phyloP scores from a whole-genome alignment of 1,140 invertebrate genomes.

The Sogatella furcifera region DNA sequence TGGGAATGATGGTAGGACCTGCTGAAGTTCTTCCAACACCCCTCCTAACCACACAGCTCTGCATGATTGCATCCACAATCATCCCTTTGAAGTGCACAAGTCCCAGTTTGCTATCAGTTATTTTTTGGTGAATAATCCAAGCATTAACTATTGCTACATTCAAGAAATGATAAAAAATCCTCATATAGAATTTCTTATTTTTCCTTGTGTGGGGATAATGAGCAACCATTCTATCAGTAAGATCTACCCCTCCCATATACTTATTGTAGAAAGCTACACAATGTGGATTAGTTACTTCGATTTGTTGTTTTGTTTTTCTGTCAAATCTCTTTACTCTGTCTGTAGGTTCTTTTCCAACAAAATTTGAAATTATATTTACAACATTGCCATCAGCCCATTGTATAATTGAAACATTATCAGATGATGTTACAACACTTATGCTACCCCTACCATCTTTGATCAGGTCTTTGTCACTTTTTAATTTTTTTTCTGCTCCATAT shows the following conservation, averaged over 20 bases:
- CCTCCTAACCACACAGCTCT: neutral
- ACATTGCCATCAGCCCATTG: constrained; percentile 8
- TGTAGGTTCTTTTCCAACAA: constrained; percentile 18
- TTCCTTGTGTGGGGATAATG: constrained; percentile 22
- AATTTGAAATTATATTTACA: constrained; percentile 22
- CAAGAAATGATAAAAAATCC: constrained; percentile 26
- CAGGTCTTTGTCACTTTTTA: constrained; percentile 3
- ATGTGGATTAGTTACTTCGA: constrained; percentile 18
- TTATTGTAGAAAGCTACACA: constrained; percentile 25
- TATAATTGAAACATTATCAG: constrained; percentile 17
- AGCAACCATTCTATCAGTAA: constrained; percentile 23
- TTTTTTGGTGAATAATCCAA: neutral
- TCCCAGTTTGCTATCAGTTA: neutral
- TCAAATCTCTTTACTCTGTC: constrained; percentile 13
- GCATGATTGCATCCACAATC: neutral
- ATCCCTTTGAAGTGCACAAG: neutral
- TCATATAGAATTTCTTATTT: constrained; percentile 24
- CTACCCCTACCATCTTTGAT: constrained; percentile 16
- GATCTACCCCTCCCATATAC: constrained; percentile 29
- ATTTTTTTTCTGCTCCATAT: too few relatives aligned
- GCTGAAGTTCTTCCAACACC: neutral
- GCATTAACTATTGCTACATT: constrained; percentile 23
- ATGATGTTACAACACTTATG: constrained; percentile 8
- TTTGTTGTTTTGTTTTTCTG: constrained; percentile 19
- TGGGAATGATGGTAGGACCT: neutral